Evolutionary conservation across 2,797 vertebrate genomes (phyloP).

Genomic region (Hemibagrus guttatus): DNA sequence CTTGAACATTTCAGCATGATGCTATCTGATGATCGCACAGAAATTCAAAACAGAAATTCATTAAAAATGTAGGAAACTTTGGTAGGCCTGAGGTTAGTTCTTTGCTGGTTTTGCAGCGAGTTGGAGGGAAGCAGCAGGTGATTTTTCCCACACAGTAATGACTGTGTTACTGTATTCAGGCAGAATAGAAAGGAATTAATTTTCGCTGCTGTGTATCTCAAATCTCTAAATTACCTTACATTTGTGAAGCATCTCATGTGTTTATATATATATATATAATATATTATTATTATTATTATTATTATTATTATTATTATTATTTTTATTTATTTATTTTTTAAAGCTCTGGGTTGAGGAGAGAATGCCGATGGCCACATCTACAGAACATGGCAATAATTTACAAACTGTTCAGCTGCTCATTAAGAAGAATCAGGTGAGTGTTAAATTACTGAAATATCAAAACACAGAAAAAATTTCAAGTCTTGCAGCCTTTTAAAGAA

Average conservation of each 20-base stretch:
- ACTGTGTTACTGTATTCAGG: background rate
- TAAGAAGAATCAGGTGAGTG: constrained; percentile 94
- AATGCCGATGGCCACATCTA: constrained; percentile 92
- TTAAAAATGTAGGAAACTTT: background rate
- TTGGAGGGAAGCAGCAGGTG: background rate
- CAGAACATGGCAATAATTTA: constrained; percentile 94
- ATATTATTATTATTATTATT: background rate
- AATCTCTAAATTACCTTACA: background rate
- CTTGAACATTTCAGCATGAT: background rate
- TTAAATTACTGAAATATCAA: background rate
- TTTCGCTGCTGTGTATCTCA: background rate
- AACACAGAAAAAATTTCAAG: background rate
- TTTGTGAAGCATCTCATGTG: too few species aligned
- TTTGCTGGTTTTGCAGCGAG: too few species aligned
- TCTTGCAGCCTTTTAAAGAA: background rate
- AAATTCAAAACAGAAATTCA: background rate
- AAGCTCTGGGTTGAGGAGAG: constrained; percentile 97
- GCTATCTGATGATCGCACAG: background rate
- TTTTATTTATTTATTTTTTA: constrained; percentile 36
- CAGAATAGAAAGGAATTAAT: background rate
- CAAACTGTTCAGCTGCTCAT: constrained; percentile 96
- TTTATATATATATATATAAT: too few species aligned
- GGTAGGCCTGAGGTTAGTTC: background rate
- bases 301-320: too few species aligned
- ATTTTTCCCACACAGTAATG: background rate